A percentile compares a stretch with the other conserved stretches of the same genome.
phyloP scores from a whole-genome alignment of 2,888 invertebrate genomes.

The Spodoptera littoralis region DNA sequence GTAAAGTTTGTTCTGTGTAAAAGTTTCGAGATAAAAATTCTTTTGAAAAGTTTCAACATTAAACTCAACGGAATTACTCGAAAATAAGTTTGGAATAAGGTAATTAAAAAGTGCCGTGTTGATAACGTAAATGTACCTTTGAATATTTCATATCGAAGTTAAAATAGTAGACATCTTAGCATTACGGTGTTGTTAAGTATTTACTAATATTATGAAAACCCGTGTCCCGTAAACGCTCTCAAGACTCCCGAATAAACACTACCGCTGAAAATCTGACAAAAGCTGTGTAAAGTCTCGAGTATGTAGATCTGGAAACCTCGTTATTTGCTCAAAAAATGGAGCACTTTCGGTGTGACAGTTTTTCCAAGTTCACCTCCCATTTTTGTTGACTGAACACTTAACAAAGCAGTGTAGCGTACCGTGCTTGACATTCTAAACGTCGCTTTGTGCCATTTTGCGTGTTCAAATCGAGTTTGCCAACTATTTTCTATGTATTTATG shows the following conservation, averaged over 20 bases:
- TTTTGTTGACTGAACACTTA: conserved; percentile 59
- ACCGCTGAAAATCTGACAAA: conserved; percentile 22
- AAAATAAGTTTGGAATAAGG: conserved; percentile 45
- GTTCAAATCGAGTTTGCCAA: conserved; percentile 63
- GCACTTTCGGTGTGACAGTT: conserved; percentile 44
- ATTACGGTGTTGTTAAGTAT: too few species aligned
- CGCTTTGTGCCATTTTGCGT: conserved; percentile 55
- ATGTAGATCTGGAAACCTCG: conserved; percentile 29
- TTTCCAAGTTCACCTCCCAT: conserved; percentile 50
- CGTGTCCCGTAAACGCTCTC: background rate
- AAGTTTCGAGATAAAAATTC: conserved; percentile 57
- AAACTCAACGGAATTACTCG: conserved; percentile 37
- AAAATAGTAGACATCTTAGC: too few species aligned
- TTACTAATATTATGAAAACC: too few species aligned
- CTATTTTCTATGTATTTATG: conserved; percentile 58
- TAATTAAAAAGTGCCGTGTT: conserved; percentile 45
- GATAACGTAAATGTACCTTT: conserved; percentile 25
- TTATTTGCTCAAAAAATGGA: conserved; percentile 55
- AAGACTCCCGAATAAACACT: conserved; percentile 25
- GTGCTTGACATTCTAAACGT: conserved; percentile 66
- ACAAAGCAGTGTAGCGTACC: conserved; percentile 54
- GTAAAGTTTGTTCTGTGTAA: conserved; percentile 40
- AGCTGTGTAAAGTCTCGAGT: conserved; percentile 28
- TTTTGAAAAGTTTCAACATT: conserved; percentile 54
- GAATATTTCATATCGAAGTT: background rate